These are phyloP conservation scores for Drosophila auraria DNA, from an alignment of 1,140 invertebrate species.

Conservation along the genomic window DNA sequence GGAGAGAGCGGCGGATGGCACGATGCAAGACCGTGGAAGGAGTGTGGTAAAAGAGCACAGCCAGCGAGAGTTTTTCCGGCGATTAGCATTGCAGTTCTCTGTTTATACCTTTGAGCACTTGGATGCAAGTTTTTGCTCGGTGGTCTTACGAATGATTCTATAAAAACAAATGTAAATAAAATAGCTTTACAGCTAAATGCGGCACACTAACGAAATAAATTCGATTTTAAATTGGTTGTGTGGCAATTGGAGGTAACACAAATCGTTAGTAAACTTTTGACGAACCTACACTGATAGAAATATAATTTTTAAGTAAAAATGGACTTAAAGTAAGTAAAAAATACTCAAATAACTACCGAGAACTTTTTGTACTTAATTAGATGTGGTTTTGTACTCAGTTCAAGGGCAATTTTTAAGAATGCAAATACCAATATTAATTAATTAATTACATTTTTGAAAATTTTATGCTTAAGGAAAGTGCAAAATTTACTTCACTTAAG, in stretches of 20 bases:
- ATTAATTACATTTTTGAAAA: too few species aligned
- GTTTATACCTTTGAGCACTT: constrained; percentile 65
- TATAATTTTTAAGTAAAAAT: too few species aligned
- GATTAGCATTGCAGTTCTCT: constrained; percentile 68
- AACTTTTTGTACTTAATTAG: too few species aligned
- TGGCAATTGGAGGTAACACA: background rate
- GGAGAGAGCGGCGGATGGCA: constrained; percentile 39
- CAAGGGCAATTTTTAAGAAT: too few species aligned
- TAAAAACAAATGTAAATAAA: constrained; percentile 65
- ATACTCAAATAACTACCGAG: too few species aligned
- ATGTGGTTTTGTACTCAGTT: too few species aligned
- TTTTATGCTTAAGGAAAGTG: too few species aligned
- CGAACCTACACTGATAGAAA: too few species aligned
- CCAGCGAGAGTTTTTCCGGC: constrained; percentile 37
- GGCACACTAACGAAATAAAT: background rate
- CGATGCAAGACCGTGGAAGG: constrained; percentile 27
- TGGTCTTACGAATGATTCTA: constrained; percentile 65
- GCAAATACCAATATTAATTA: too few species aligned
- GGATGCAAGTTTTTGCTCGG: constrained; percentile 34
- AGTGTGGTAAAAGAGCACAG: constrained; percentile 53
- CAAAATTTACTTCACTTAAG: too few species aligned
- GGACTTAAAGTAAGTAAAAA: too few species aligned
- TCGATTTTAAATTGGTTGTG: background rate
- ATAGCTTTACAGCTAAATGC: background rate
- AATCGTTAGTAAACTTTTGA: background rate